A percentile compares a stretch with the other conserved stretches of the same genome.
Evolutionary conservation across 2,888 invertebrate genomes (phyloP).

Genomic region (Spatulosminthurus flaviceps): DNA sequence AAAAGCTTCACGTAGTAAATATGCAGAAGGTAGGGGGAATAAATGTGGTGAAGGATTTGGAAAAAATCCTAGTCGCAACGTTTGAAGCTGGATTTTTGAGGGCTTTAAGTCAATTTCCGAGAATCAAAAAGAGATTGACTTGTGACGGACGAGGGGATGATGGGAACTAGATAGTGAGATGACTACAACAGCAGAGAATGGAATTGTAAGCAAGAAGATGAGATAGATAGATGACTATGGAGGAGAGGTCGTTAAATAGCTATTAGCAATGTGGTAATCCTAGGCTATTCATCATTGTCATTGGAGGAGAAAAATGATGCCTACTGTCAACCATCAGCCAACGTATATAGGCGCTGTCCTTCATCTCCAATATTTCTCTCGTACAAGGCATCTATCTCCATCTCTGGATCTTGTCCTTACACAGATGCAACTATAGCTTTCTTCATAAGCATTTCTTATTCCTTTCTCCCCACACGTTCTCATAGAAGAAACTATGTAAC

Average conservation of each 20-base stretch:
- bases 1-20: too few relatives aligned
- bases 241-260: constrained; percentile 52
- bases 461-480: not conserved
- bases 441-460: not conserved
- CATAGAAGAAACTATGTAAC: too few relatives aligned
- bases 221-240: constrained; percentile 43
- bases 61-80: not conserved
- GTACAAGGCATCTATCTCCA: constrained; percentile 32
- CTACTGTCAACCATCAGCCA: constrained; percentile 35
- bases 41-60: not conserved
- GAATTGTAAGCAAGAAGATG: constrained; percentile 28
- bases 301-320: constrained; percentile 45
- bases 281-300: constrained; percentile 50
- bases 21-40: not conserved
- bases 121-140: constrained; percentile 5
- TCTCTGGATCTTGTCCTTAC: constrained; percentile 24
- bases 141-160: constrained; percentile 5
- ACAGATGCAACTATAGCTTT: not conserved
- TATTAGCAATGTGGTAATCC: constrained; percentile 51
- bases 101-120: not conserved
- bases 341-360: constrained; percentile 27
- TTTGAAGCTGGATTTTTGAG: constrained; percentile 8
- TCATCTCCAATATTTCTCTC: constrained; percentile 31
- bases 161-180: constrained; percentile 6
- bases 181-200: not conserved